Conservation (phyloP, 2,113 vertebrate genomes). For the Myrmophylax atrothorax region DNA sequence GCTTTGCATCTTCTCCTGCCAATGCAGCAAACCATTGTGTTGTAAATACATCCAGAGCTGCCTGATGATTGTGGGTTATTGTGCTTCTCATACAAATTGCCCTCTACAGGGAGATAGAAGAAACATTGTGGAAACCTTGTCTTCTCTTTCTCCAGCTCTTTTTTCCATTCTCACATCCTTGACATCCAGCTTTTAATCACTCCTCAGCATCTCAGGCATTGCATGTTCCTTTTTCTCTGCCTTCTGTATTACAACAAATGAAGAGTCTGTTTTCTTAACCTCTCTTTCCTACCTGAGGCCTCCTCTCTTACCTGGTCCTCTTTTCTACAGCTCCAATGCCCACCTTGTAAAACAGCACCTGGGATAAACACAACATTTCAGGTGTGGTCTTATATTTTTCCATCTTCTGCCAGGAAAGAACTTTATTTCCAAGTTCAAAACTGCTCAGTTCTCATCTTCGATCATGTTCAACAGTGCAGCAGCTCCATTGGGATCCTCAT, state of each 20-base stretch:
- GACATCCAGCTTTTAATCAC: not conserved
- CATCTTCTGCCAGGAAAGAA: slow-evolving; percentile 1
- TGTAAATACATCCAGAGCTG: slow-evolving; percentile 45
- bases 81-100: slow-evolving; percentile 18
- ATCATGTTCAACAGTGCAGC: fast-evolving
- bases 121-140: slow-evolving; percentile 22
- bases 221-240: not conserved
- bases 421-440: slow-evolving; percentile 7
- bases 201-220: not conserved
- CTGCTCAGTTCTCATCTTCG: not conserved
- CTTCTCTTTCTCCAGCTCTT: slow-evolving; percentile 1
- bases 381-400: slow-evolving; percentile 29
- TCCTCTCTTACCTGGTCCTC: slow-evolving; percentile 8
- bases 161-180: not conserved
- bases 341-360: slow-evolving; percentile 5
- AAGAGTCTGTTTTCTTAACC: not conserved
- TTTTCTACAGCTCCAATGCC: slow-evolving; percentile 18
- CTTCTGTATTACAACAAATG: not conserved
- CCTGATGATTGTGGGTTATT: slow-evolving; percentile 4
- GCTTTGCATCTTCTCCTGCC: slow-evolving; percentile 33
- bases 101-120: slow-evolving; percentile 9
- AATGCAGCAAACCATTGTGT: slow-evolving; percentile 34
- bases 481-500: not conserved
- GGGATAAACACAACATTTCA: slow-evolving; percentile 57
- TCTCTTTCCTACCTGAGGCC: slow-evolving; percentile 7